A percentile compares a stretch with the other conserved stretches of the same genome.
phyloP scores from a whole-genome alignment of 2,888 invertebrate genomes.

The Harpagoxenus sublaevis region DNA sequence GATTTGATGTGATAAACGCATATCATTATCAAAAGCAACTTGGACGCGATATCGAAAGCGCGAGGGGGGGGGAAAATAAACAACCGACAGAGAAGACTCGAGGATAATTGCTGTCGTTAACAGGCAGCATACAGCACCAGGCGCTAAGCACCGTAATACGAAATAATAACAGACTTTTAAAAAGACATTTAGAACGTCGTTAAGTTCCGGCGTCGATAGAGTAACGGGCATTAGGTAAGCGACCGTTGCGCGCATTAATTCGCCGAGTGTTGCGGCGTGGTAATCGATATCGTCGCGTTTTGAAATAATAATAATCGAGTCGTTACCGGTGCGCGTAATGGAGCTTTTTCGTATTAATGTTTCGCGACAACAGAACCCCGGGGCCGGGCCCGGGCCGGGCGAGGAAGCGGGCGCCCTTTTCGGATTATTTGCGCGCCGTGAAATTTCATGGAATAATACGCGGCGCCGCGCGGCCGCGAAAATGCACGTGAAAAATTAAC shows the following conservation, averaged over 20 bases:
- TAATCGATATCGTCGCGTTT: conserved; percentile 71
- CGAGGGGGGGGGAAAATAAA: neutral
- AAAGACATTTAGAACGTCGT: conserved; percentile 53
- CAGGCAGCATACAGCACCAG: neutral
- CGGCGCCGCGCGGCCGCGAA: conserved; percentile 63
- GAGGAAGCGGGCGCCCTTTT: conserved; percentile 63
- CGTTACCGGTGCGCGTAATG: conserved; percentile 67
- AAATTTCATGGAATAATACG: conserved; percentile 74
- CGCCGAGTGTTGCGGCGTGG: conserved; percentile 53
- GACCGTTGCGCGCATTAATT: conserved; percentile 61
- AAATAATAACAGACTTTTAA: conserved; percentile 51
- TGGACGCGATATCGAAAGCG: neutral
- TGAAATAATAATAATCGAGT: conserved; percentile 75
- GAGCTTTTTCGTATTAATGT: conserved; percentile 76
- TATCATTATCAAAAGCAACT: neutral
- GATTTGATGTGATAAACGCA: neutral
- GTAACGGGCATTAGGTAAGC: conserved; percentile 63
- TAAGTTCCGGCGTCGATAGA: conserved; percentile 51
- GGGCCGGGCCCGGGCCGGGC: neutral
- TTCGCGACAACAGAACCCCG: conserved; percentile 70
- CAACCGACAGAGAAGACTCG: neutral
- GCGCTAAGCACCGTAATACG: conserved; percentile 45
- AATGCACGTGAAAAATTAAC: conserved; percentile 77
- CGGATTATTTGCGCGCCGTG: conserved; percentile 72
- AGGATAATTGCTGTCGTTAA: conserved; percentile 47